A percentile compares a stretch with the other conserved stretches of the same genome.
phyloP scores from a whole-genome alignment of 2,113 vertebrate species.

The Ascaphus truei region DNA sequence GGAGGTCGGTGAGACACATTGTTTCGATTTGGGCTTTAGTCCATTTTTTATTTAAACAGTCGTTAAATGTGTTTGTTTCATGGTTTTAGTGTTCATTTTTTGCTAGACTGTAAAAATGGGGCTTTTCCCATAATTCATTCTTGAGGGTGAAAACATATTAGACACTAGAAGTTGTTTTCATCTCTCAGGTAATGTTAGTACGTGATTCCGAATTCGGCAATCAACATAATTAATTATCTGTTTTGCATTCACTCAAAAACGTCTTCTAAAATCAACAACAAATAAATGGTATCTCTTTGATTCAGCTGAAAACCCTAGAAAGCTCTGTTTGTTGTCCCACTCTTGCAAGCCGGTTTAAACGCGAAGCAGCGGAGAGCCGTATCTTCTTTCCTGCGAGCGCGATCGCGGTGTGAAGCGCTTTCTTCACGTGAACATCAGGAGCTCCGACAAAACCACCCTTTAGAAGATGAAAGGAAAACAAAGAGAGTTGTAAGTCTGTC shows the following conservation, averaged over 20 bases:
- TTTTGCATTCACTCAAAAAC: conserved; percentile 36
- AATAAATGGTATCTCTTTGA: conserved; percentile 29
- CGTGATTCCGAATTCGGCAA: conserved; percentile 34
- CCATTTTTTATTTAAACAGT: conserved; percentile 1
- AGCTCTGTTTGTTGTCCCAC: neutral
- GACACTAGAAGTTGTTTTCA: conserved; percentile 33
- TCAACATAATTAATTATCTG: conserved; percentile 39
- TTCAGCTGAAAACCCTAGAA: conserved; percentile 10
- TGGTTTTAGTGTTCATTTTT: neutral
- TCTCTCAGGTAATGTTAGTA: conserved; percentile 32
- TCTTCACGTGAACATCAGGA: no score
- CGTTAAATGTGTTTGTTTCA: conserved; percentile 5
- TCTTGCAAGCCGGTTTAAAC: neutral
- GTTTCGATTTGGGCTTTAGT: neutral
- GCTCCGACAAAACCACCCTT: no score
- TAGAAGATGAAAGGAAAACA: no score
- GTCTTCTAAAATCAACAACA: conserved; percentile 36
- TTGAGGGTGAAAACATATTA: conserved; percentile 37
- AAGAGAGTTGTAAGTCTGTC: no score
- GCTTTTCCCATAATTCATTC: conserved; percentile 21
- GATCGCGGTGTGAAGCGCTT: neutral
- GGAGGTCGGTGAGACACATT: neutral
- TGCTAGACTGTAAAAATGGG: conserved; percentile 10
- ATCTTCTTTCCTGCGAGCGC: neutral
- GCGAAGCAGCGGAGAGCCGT: neutral